Base-by-base conservation (phyloP, 1,140 invertebrate species). In the Heliconius himera region DNA sequence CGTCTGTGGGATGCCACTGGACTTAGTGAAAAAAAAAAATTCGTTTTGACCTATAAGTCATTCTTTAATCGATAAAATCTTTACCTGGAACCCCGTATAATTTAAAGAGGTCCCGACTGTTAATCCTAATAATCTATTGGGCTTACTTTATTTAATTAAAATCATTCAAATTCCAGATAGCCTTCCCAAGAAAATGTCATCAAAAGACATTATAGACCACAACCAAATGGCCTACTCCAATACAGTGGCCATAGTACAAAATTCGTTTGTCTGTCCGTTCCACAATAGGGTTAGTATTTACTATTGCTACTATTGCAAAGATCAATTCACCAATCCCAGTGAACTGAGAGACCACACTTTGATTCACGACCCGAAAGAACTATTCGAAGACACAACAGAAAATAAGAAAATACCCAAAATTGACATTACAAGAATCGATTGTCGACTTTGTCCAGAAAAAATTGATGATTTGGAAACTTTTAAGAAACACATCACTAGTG, bases 371-470 rank as follows among this genome's bases (percentile, higher is more conserved):
- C 92, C 92, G 0, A 86, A 84, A 13, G 77, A 89, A 74, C 74
- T 85, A 13, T 94, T 93, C 81, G 87, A 90, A 70, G 84, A 79
- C 13, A 89, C 89, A 13, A 90, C 89, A 76, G 91, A 92, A 70
- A 88, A 90, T 56, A 92, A 88, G 22, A 93, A 94, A 73, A 87
- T 91, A 76, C 90, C 91, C 0, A 93, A 93, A 89, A 89, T 94
- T n/a, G 92, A 94, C 78, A 90, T 93, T 9, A 91, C 91, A 0
- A 84, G 90, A 83, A 89, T 94, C 76, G 91, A 94, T 84, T 94
- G 91, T 76, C 46, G 91, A 70, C 76, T 94, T 8, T 93, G 93
- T 66, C 38, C 76, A 0, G 83, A 87, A 20, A 93, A 91, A 86
- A 93, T 94, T 73, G 87, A 91, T 51, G 85, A 90, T 76, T 26